Evolutionary conservation across 2,888 invertebrate species (phyloP), one percentile per base, ranked within the genome.

Genomic region (Nematopogon swammerdamellus): DNA sequence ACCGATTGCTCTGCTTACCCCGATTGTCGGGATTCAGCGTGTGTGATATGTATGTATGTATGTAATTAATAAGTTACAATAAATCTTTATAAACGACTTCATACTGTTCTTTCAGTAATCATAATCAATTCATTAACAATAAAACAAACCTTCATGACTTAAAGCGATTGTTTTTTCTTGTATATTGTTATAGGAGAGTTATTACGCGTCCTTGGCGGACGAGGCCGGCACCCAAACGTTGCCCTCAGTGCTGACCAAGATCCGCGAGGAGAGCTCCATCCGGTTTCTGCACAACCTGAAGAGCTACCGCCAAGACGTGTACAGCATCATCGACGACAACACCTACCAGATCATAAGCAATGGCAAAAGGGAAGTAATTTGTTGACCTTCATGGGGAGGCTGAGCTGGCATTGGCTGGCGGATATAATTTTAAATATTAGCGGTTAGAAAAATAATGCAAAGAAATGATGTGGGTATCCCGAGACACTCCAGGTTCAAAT

Each of bases 131-230:
- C n/a, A n/a, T n/a, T n/a, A n/a, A n/a, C n/a, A n/a, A n/a, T n/a
- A n/a, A n/a, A n/a, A n/a, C n/a, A n/a, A n/a, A n/a, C n/a, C n/a
- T n/a, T n/a, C n/a, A n/a, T n/a, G n/a, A n/a, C n/a, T n/a, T n/a
- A n/a, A n/a, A n/a, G n/a, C n/a, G n/a, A n/a, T n/a, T n/a, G n/a
- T n/a, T n/a, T n/a, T n/a, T n/a, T n/a, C n/a, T n/a, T n/a, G n/a
- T n/a, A n/a, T n/a, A n/a, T n/a, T n/a, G n/a, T n/a, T n/a, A 1
- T 85, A 88, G 75, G 86, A 86, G 60, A 70, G 70, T 44, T 92
- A 92, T 63, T 89, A 89, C 66, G 81, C 86, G 11, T 85, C 87
- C 17, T 65, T 92, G 18, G 85, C 89, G 0, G 62, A 70, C 1
- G 82, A 85, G 53, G 88, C 86, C 0, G 72, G 76, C n/a, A 80